These are phyloP conservation scores for Phrynocephalus forsythii DNA, from an alignment of 2,797 vertebrate genomes.

Conservation along the genomic window DNA sequence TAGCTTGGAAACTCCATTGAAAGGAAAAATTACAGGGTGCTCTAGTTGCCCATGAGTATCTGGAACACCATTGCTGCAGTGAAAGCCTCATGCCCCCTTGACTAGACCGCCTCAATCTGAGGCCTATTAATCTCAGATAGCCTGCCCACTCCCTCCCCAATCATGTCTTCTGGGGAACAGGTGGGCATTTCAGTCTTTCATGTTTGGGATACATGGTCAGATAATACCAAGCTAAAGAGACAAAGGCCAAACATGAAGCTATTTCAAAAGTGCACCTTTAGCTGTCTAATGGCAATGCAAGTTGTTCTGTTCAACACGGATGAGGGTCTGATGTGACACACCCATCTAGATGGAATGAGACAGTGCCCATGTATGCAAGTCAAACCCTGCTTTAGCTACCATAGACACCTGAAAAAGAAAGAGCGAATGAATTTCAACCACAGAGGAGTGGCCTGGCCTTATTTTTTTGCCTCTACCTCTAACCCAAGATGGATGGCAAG, in stretches of 20 bases:
- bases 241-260: background rate
- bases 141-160: background rate
- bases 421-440: background rate
- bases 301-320: background rate
- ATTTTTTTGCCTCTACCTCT: background rate
- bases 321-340: background rate
- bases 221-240: background rate
- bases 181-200: background rate
- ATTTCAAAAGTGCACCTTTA: background rate
- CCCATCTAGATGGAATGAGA: background rate
- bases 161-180: background rate
- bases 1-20: background rate
- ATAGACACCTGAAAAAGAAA: background rate
- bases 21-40: conserved; percentile 51
- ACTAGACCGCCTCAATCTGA: background rate
- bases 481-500: background rate
- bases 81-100: background rate
- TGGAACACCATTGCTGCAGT: background rate
- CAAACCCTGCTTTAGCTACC: background rate
- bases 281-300: background rate
- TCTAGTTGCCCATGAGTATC: conserved; percentile 1
- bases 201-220: background rate
- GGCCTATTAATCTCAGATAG: background rate
- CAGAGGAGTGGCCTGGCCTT: background rate
- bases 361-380: background rate